Base-by-base conservation (phyloP, 2,888 invertebrate species). In the Zonitis immaculata region DNA sequence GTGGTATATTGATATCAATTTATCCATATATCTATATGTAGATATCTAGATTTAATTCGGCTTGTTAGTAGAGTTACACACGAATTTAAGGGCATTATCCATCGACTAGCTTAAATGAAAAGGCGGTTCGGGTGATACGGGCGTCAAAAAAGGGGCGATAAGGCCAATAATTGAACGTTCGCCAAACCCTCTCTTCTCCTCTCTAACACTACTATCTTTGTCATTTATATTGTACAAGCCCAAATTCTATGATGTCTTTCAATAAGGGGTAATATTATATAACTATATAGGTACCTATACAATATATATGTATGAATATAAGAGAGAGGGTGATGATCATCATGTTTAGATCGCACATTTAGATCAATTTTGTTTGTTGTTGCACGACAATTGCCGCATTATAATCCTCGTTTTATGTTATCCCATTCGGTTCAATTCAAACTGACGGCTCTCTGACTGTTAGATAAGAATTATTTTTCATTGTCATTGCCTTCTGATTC, bases 361-460 rank as follows among this genome's bases (percentile, higher is more conserved):
- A 73, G 74, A 74, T 74, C 74, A 74, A 74, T 75, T 74, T 71
- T 73, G 74, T 75, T 74, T 74, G 74, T 73, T 73, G 74, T 74
- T 71, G 73, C 72, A 70, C 70, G 71, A 75, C 75, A 75, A 75
- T 75, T 70, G 74, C 68, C 62, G 73, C 71, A 71, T 74, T 73
- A 74, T 75, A 74, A 74, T 73, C 72, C 69, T 62, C 66, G 66
- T 69, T 73, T 72, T 72, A 69, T 72, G 60, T 65, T 61, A 57
- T 61, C 63, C 35, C 16, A 18, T 35, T 18, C 8, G 27, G 35
- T 18, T 35, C 35, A 35, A 35, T 35, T 35, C 35, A 35, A 35
- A 35, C 35, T 35, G 35, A 35, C 35, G 35, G 35, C 35, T 35
- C 27, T 27, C 35, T 35, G 35, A 35, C 35, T 35, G 35, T 35